Base-by-base conservation (phyloP, 2,113 vertebrate genomes). In the Puntigrus tetrazona region DNA sequence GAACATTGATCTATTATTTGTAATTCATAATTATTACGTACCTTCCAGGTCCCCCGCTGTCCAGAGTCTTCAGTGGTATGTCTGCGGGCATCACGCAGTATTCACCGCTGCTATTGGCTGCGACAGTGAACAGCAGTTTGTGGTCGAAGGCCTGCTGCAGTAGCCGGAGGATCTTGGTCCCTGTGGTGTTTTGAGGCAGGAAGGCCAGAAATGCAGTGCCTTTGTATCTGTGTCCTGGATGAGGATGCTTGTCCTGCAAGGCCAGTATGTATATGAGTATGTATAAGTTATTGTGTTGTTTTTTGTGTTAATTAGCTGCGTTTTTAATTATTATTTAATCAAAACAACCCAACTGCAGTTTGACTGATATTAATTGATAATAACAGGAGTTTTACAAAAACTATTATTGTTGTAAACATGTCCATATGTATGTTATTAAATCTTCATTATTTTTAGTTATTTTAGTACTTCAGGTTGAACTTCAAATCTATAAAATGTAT, bases 131-230 rank as follows among this genome's bases (percentile, higher is more conserved):
- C 29, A 94, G 47, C 14, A 92, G 82, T 72, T 90, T 69, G 85
- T 89, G 76, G 0, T 88, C 0, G 43, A 93, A 94, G n/a, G 93
- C 92, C 45, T 76, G 83, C 0, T 93, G 81, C 75, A 94, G 27
- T 43, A 92, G 85, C 5, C 6, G 81, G 1, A 91, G 78, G 10
- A 92, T 75, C 31, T 57, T 90, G 1, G n/a, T 78, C 7, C 93
- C 93, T 0, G 93, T 89, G 0, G 0, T 73, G 86, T 88, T 94
- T 47, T 91, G 84, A 5, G 93, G 93, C 38, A 94, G 87, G 65
- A 87, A 93, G 25, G 92, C 89, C 36, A 31, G 78, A 16, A 89
- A 70, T 0, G 77, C 69, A 38, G 88, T 27, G 0, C 90, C 91
- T 3, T 82, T 9, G 38, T 89, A 93, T 1, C 84, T 70, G 77